Evolutionary conservation across 2,888 invertebrate genomes (phyloP).

Genomic region (Halocaridina rubra): DNA sequence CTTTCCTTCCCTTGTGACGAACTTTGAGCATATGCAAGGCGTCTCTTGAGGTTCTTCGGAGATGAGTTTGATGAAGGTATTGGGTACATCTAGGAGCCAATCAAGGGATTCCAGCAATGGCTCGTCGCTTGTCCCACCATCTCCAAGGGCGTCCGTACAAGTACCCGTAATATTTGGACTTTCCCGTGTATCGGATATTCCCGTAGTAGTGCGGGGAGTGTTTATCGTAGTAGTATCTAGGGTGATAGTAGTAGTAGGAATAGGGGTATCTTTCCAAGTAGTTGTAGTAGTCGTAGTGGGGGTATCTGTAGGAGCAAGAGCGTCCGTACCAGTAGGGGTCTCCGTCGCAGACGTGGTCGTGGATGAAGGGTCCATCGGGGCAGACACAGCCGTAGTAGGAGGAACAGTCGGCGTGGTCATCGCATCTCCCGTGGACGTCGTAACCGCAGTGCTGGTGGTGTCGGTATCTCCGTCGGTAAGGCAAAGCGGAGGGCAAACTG

Average conservation of each 20-base stretch:
- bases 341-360: not conserved
- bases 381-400: not conserved
- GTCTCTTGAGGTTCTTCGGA: not conserved
- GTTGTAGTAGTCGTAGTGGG: not conserved
- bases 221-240: not conserved
- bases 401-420: not conserved
- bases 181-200: not conserved
- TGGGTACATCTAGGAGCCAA: not conserved
- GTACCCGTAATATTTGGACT: not conserved
- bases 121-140: not conserved
- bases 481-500: not conserved
- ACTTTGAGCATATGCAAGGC: not conserved
- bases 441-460: not conserved
- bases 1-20: not conserved
- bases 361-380: not conserved
- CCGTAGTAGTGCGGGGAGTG: not conserved
- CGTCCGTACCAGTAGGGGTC: not conserved
- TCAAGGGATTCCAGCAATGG: not conserved
- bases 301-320: not conserved
- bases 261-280: not conserved
- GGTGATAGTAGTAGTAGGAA: not conserved
- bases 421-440: not conserved
- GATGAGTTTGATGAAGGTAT: not conserved
- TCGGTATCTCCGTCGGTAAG: not conserved
- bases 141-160: not conserved